Base-by-base conservation (phyloP, 2,888 invertebrate genomes). In the Glaucopsyche alexis region DNA sequence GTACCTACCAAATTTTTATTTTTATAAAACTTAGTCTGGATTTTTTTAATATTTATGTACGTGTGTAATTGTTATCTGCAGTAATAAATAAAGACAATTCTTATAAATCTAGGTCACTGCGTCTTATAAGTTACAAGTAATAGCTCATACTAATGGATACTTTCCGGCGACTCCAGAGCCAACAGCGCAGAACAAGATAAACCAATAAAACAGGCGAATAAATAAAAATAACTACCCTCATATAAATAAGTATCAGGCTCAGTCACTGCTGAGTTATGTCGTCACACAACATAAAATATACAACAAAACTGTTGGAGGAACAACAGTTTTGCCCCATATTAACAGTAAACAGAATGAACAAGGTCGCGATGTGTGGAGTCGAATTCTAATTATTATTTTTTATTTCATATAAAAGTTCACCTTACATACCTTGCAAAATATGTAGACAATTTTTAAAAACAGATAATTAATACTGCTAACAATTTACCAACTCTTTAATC, bases 321-420 rank as follows among this genome's bases (percentile, higher is more conserved):
- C 90, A 92, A 91, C 92, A 90, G 91, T 92, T 91, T 91, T 91
- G 90, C 86, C 89, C 91, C 93, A 92, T 93, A 93, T 93, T 92
- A 91, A 91, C 90, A 91, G 86, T 89, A 90, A 91, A 90, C 91
- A 90, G 89, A 91, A 91, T 89, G 89, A 86, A 87, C 82, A 85
- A 78, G 72, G 79, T 72, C 69, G 74, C 70, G 71, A 77, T 66
- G 72, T 47, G 76, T 82, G 86, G 90, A 90, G 90, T 78, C 76
- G 87, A 55, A 6, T 42, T 66, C 49, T 72, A 8, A 71, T 70
- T 72, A 64, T 73, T 74, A 47, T 47, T 67, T 64, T 55, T n/a
- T 55, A 29, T 29, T 7, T 55, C 16, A 16, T 55, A 55, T 7
- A n/a, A 55, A 19, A 29, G 29, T 29, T 29, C 29, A 29, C 29